Conservation (phyloP, 2,888 invertebrate species). For the Parapristionchus giblindavisi region DNA sequence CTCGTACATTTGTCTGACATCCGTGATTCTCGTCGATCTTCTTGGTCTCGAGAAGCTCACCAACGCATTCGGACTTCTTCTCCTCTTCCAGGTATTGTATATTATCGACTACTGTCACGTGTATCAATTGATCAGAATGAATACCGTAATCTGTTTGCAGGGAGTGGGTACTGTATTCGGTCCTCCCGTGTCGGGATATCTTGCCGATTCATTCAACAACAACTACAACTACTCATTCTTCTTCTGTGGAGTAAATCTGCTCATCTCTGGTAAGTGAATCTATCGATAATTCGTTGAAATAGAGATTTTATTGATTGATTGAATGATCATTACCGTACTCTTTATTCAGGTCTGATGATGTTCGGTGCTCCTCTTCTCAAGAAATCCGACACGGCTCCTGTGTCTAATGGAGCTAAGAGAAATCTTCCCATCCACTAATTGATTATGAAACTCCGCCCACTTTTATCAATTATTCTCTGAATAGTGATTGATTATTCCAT, state of each 20-base stretch:
- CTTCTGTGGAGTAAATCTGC: constrained; percentile 78
- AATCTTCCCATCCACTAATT: no score
- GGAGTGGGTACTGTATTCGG: constrained; percentile 89
- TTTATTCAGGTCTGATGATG: constrained; percentile 57
- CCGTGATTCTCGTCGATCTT: constrained; percentile 94
- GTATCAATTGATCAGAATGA: background rate
- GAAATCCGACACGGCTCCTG: constrained; percentile 32
- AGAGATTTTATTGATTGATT: background rate
- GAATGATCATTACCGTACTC: no score
- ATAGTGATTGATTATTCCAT: no score
- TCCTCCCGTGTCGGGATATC: constrained; percentile 82
- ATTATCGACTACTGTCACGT: background rate
- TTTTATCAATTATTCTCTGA: no score
- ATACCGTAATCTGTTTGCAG: constrained; percentile 72
- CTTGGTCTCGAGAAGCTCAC: constrained; percentile 93
- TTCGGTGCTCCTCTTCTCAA: constrained; percentile 61
- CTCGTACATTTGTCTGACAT: constrained; percentile 90
- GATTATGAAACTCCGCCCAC: no score
- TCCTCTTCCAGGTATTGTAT: constrained; percentile 78
- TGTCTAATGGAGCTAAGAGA: constrained; percentile 10
- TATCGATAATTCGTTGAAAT: background rate
- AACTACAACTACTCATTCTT: constrained; percentile 86
- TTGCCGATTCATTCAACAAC: constrained; percentile 79
- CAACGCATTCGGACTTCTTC: constrained; percentile 94
- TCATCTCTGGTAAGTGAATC: constrained; percentile 45